Conservation (phyloP, 2,113 vertebrate species). For the Chionomys nivalis region DNA sequence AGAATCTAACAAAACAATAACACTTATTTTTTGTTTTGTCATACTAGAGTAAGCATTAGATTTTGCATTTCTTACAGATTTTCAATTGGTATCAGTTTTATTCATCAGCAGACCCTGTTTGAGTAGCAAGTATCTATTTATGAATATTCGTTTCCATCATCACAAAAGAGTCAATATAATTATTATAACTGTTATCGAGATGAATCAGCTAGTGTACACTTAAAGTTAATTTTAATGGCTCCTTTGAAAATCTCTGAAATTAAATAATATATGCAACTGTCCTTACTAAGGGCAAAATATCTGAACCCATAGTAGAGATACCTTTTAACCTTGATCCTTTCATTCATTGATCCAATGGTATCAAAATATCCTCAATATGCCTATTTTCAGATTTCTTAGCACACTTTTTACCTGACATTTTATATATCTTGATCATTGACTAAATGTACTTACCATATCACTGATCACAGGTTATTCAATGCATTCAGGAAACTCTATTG, state of each 20-base stretch:
- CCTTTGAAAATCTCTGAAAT: slow-evolving; percentile 3
- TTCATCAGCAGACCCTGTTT: background rate
- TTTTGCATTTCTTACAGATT: background rate
- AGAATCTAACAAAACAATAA: background rate
- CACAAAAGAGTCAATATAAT: background rate
- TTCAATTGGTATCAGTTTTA: background rate
- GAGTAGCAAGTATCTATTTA: background rate
- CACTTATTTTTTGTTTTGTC: background rate
- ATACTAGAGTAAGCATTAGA: background rate
- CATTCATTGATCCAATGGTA: background rate
- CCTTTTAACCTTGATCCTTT: background rate
- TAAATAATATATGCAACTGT: background rate
- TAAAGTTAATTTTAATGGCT: background rate
- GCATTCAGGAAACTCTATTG: slow-evolving; percentile 38
- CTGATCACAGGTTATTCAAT: slow-evolving; percentile 25
- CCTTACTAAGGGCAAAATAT: background rate
- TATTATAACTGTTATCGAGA: background rate
- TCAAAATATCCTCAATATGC: background rate
- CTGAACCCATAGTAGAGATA: background rate
- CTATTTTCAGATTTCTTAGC: background rate
- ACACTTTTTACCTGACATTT: background rate
- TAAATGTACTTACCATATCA: background rate
- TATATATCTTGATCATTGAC: background rate
- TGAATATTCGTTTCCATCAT: background rate
- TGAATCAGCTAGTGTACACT: background rate